A percentile compares a stretch with the other conserved stretches of the same genome.
phyloP scores from a whole-genome alignment of 2,888 invertebrate genomes.

The Seira ritae region DNA sequence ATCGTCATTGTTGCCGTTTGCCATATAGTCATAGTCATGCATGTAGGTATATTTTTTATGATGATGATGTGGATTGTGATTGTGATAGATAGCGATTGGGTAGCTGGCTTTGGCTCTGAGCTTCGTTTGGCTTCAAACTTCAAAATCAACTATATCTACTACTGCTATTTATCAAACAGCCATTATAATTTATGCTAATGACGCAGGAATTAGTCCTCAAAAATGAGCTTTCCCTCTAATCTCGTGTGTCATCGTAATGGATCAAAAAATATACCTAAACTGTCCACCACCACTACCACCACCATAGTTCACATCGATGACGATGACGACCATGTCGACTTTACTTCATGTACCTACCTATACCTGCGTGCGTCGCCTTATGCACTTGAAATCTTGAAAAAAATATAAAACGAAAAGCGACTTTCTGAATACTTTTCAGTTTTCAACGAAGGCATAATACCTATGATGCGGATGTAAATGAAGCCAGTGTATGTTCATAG shows the following conservation, averaged over 20 bases:
- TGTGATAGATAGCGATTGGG: too few relatives aligned
- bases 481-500: too few relatives aligned
- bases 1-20: not conserved
- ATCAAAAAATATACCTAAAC: conserved; percentile 27
- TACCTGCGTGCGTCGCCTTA: not conserved
- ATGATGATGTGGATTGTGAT: too few relatives aligned
- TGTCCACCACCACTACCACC: not conserved
- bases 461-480: too few relatives aligned
- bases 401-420: too few relatives aligned
- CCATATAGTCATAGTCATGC: too few relatives aligned
- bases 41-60: too few relatives aligned
- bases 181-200: conserved; percentile 50
- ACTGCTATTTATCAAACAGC: not conserved
- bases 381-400: conserved; percentile 7
- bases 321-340: not conserved
- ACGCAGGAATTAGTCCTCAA: conserved; percentile 53
- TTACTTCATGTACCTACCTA: not conserved
- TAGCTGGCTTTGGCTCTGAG: not conserved
- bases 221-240: conserved; percentile 55
- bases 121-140: too few relatives aligned
- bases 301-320: too few relatives aligned
- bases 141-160: not conserved
- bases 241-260: conserved; percentile 36
- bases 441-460: too few relatives aligned
- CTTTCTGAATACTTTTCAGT: too few relatives aligned